These are phyloP conservation scores for Chauna torquata DNA, from an alignment of 2,113 vertebrate genomes.

Conservation along the genomic window DNA sequence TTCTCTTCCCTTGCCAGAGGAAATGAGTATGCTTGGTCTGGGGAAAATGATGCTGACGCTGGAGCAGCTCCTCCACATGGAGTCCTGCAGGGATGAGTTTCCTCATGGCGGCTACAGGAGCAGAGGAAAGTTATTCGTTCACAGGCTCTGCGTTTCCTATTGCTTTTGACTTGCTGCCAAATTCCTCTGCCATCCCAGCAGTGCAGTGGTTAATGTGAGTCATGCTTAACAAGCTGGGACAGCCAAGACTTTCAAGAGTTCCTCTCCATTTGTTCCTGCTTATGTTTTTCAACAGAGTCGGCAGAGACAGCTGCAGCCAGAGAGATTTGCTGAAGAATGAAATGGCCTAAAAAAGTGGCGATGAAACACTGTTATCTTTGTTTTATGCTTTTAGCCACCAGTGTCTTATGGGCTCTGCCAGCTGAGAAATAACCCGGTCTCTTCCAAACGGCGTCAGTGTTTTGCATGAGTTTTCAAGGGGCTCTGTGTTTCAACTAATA, in stretches of 20 bases:
- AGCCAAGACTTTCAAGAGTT: constrained; percentile 19
- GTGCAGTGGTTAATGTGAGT: constrained; percentile 23
- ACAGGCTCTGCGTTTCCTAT: background rate
- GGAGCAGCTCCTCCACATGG: background rate
- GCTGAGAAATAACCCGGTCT: background rate
- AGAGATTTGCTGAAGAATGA: background rate
- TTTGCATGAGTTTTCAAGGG: constrained; percentile 2
- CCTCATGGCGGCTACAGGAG: background rate
- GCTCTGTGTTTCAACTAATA: constrained; percentile 15
- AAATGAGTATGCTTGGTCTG: background rate
- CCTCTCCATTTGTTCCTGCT: constrained; percentile 27
- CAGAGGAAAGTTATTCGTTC: background rate
- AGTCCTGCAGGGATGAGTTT: background rate
- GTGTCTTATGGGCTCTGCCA: background rate
- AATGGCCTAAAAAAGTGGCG: background rate
- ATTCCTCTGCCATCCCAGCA: background rate
- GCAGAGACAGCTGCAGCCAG: constrained; percentile 4
- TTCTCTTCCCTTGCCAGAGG: background rate
- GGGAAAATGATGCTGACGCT: background rate
- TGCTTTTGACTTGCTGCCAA: background rate
- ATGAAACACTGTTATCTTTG: constrained; percentile 48
- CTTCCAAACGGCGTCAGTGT: background rate
- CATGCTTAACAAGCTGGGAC: background rate
- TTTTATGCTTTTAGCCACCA: background rate
- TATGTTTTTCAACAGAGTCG: background rate